Conservation (phyloP, 2,113 vertebrate genomes). For the Neopipo cinnamomea region DNA sequence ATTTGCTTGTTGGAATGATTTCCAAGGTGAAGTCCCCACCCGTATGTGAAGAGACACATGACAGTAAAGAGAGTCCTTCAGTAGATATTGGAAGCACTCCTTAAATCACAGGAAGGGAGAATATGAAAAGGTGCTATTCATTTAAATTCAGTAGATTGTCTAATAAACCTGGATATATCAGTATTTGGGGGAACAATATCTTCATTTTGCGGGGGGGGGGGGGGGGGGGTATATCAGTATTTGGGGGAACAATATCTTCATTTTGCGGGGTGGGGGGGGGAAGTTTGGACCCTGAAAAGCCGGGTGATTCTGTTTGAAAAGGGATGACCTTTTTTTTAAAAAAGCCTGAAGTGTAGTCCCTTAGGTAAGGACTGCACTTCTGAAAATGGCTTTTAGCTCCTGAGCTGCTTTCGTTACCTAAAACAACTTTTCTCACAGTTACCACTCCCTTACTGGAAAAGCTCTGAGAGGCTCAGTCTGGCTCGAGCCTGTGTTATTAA, state of each 20-base stretch:
- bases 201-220: no score
- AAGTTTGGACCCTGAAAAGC: not conserved
- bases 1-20: slow-evolving; percentile 6
- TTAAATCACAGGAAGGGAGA: not conserved
- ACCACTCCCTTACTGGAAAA: not conserved
- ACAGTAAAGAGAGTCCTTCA: not conserved
- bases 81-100: not conserved
- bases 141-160: not conserved
- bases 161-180: not conserved
- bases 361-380: not conserved
- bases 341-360: not conserved
- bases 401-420: not conserved
- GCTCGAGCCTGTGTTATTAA: not conserved
- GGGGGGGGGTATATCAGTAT: no score
- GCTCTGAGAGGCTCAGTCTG: not conserved
- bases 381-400: not conserved
- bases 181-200: not conserved
- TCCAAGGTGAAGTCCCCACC: no score
- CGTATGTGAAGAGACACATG: not conserved
- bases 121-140: not conserved
- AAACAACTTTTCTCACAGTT: not conserved
- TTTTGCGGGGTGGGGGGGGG: no score
- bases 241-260: no score
- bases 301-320: not conserved
- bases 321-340: not conserved